These are phyloP conservation scores for Meloidogyne floridensis DNA, from an alignment of 1,140 invertebrate genomes.

Conservation along the genomic window DNA sequence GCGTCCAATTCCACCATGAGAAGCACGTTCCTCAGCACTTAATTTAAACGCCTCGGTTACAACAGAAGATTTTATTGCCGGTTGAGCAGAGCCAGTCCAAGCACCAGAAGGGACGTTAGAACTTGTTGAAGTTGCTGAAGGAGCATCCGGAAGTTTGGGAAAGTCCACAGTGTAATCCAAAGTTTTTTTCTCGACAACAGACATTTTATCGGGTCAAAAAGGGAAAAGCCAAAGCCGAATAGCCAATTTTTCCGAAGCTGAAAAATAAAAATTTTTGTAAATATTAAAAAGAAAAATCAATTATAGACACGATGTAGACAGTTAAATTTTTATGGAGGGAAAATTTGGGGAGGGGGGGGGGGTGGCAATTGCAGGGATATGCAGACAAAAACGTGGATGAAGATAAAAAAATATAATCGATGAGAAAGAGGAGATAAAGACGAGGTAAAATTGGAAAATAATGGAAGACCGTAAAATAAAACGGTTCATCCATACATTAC, in stretches of 20 bases:
- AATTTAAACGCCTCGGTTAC: conserved; percentile 55
- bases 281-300: neutral
- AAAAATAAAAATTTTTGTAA: neutral
- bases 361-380: too few species aligned
- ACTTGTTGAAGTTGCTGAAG: neutral
- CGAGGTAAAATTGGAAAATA: too few species aligned
- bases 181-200: conserved; percentile 16
- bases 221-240: conserved; percentile 6
- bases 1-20: conserved; percentile 35
- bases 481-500: too few species aligned
- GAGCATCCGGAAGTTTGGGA: conserved; percentile 52
- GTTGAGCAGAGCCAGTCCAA: conserved; percentile 21
- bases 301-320: neutral
- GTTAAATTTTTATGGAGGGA: neutral
- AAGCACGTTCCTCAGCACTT: conserved; percentile 54
- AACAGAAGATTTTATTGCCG: conserved; percentile 46
- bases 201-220: conserved; percentile 16
- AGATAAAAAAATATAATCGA: too few species aligned
- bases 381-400: too few species aligned
- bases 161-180: conserved; percentile 58
- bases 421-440: too few species aligned
- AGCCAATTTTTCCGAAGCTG: neutral
- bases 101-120: conserved; percentile 35
- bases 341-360: neutral
- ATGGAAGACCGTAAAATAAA: too few species aligned